Conservation (phyloP, 1,140 invertebrate genomes). For the Scaptomyza hsui region DNA sequence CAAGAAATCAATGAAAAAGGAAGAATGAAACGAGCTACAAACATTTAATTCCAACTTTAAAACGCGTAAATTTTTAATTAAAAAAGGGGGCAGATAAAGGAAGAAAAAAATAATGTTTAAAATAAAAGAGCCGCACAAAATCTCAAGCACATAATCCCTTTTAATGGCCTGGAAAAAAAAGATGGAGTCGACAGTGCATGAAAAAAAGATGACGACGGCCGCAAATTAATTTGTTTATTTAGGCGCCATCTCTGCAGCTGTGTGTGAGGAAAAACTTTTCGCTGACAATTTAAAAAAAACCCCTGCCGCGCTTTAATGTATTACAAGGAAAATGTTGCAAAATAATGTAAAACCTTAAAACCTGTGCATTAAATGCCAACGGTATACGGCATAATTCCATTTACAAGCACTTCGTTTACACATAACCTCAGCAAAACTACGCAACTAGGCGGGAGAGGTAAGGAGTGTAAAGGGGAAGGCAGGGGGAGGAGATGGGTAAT, state of each 20-base stretch:
- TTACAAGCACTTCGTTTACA: slow-evolving; percentile 73
- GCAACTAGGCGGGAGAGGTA: no score
- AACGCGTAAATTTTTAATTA: slow-evolving; percentile 70
- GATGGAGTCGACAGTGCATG: slow-evolving; percentile 8
- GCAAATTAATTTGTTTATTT: slow-evolving; percentile 79
- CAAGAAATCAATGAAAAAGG: slow-evolving; percentile 46
- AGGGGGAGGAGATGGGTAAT: background rate
- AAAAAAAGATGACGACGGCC: slow-evolving; percentile 40
- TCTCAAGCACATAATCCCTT: slow-evolving; percentile 71
- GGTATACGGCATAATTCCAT: slow-evolving; percentile 62
- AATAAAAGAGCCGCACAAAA: slow-evolving; percentile 28
- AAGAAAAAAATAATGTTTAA: slow-evolving; percentile 22
- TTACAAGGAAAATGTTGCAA: slow-evolving; percentile 14
- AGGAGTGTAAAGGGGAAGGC: background rate
- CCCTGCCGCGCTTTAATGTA: background rate
- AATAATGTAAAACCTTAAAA: slow-evolving; percentile 14
- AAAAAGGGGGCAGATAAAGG: slow-evolving; percentile 33
- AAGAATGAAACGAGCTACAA: background rate
- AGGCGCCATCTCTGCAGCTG: slow-evolving; percentile 42
- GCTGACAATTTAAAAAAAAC: slow-evolving; percentile 34
- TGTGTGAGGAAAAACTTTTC: slow-evolving; percentile 7
- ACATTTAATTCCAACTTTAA: slow-evolving; percentile 54
- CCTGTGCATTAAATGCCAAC: slow-evolving; percentile 34
- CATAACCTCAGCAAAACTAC: slow-evolving; percentile 60
- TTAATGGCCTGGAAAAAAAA: slow-evolving; percentile 43